Base-by-base conservation (phyloP, 2,797 vertebrate genomes). In the Spinus pinus region DNA sequence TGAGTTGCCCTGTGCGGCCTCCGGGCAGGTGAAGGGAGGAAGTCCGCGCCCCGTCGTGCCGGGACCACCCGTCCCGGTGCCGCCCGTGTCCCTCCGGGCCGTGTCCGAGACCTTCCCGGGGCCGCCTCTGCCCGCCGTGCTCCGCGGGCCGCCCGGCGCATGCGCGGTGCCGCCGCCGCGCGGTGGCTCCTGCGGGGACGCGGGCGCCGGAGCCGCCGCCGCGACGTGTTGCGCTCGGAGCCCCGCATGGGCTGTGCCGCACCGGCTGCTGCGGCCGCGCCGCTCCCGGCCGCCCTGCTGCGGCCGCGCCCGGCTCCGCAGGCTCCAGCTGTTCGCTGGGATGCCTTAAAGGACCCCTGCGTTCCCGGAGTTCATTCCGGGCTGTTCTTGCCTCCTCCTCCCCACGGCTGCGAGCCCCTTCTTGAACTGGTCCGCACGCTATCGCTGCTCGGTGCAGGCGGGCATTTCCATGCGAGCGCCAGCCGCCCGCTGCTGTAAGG, bases 1-100 rank as follows among this genome's bases (percentile, higher is more conserved):
- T 1, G 58, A 31, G 47, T 57, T 53, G 14, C 24, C 22, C 8
- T 2, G 24, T 5, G 41, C 10, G 35, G 14, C 37, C 51, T 8
- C 18, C 15, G 7, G 19, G 16, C 5, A 13, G 35, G 25, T 20
- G 10, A 23, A 2, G 3, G 17, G 6, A 12, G 6, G 18, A 16
- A 50, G 2, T 6, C 21, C 2, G 6, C 1, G 3, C 3, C 24
- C 5, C 12, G 24, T 33, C 7, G 62, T 2, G 35, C 25, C 39
- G 17, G 15, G 4, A 2, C 1, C 37, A 1, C 8, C 31, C 4
- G 4, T 1, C 3, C 35, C 14, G 14, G 39, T 2, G 21, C 10
- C 28, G 1, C 17, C 62, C 1, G 7, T 1, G 6, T 4, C n/a
- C 53, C 53, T 6, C n/a, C n/a, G n/a, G 31, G 9, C 53, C 14